Base-by-base conservation (phyloP, 2,797 vertebrate genomes). In the Microtus agrestis region DNA sequence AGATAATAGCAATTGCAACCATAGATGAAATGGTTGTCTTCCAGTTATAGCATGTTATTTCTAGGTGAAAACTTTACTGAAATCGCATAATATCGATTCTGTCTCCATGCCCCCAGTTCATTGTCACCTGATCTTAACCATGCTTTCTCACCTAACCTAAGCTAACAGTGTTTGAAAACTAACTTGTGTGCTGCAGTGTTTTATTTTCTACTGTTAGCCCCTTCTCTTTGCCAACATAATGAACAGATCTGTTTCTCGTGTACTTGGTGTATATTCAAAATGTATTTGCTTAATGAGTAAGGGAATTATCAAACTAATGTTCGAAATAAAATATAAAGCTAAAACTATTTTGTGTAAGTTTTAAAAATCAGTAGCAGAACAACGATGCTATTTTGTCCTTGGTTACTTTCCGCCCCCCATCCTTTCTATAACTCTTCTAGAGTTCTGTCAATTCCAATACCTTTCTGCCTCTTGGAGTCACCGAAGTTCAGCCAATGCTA, bases 401-500 rank as follows among this genome's bases (percentile, higher is more conserved):
- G 29, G 73, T 82, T 6, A 51, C 4, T 59, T 56, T 34, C 79
- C 0, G 6, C 21, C 25, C 71, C 7, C 7, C 31, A 0, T 80
- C 63, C 11, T 92, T 2, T 43, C n/a, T 74, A 5, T 34, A 89
- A 89, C 11, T 73, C 59, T 91, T 94, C 37, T 78, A 77, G 48
- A 85, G 78, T 37, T 78, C 46, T 95, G 85, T 0, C 59, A 77
- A 37, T 85, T 89, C 21, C 59, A 31, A 31, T 34, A 48, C 56
- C 4, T 91, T 84, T 89, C 82, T 65, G 5, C 87, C 25, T 94
- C 59, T 91, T 73, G 31, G 13, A 94, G 21, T 11, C 63, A 76
- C 46, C 25, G 84, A 95, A 40, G 4, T 91, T 79, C 48, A 95
- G 23, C 11, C 40, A 96, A 40, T 82, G 51, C 59, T 85, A 77